Evolutionary conservation across 1,140 invertebrate genomes (phyloP).

Genomic region (Hermatobates lingyangjiaoensis): DNA sequence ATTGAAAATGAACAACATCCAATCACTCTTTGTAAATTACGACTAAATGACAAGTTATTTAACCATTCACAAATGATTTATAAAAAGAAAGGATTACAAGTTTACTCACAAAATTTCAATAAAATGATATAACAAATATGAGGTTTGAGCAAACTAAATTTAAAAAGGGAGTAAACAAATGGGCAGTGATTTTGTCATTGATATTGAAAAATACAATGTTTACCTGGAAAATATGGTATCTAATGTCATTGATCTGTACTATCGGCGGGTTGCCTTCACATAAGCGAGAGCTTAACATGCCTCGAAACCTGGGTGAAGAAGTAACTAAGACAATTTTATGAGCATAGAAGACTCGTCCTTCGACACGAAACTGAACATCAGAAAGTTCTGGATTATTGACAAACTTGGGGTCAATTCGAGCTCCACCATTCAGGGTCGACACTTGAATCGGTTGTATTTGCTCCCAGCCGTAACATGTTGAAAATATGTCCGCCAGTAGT

Average conservation of each 20-base stretch:
- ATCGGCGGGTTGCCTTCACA: conserved; percentile 57
- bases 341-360: conserved; percentile 79
- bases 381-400: conserved; percentile 81
- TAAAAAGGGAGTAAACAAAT: background rate
- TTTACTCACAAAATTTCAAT: no score
- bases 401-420: conserved; percentile 73
- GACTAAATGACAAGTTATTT: no score
- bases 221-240: conserved; percentile 81
- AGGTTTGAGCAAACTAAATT: background rate
- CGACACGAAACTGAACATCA: conserved; percentile 78
- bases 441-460: conserved; percentile 58
- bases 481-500: conserved; percentile 71
- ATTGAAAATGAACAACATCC: no score
- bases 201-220: background rate
- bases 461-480: conserved; percentile 73
- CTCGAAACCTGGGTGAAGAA: conserved; percentile 64
- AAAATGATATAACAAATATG: background rate
- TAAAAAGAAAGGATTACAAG: no score
- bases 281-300: conserved; percentile 63
- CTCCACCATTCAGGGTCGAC: conserved; percentile 42
- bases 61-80: no score
- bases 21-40: no score
- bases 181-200: background rate
- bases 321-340: conserved; percentile 86
- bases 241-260: conserved; percentile 80